Percentiles rank a stretch among this genome's conserved stretches.
Evolutionary conservation across 2,888 invertebrate species (phyloP).

Genomic region (Alcis repandata): DNA sequence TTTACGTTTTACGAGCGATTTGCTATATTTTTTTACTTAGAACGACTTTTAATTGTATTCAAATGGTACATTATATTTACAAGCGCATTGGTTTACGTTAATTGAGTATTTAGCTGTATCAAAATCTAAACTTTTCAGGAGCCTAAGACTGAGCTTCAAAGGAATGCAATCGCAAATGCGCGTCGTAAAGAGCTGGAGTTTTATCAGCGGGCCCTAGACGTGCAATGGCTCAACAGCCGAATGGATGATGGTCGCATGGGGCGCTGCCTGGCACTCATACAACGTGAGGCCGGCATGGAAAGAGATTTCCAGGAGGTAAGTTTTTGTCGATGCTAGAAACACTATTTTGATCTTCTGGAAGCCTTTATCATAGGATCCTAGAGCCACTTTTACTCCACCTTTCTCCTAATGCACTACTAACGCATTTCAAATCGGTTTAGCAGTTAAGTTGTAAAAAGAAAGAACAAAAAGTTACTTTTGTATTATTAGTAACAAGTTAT

Average conservation of each 20-base stretch:
- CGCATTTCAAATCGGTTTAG: too few relatives aligned
- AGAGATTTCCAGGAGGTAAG: slow-evolving; percentile 76
- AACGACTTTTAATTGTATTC: not conserved
- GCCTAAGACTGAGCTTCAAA: slow-evolving; percentile 70
- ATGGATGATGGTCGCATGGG: slow-evolving; percentile 81
- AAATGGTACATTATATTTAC: not conserved
- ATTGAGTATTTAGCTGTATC: not conserved
- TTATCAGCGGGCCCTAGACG: slow-evolving; percentile 71
- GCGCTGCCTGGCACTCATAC: slow-evolving; percentile 72
- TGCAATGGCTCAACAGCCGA: slow-evolving; percentile 77
- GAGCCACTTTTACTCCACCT: too few relatives aligned
- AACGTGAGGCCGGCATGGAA: slow-evolving; percentile 77
- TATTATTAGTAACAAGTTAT: not conserved
- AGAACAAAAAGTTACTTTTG: too few relatives aligned
- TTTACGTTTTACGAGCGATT: too few relatives aligned
- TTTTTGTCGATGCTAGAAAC: too few relatives aligned
- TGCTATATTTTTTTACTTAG: too few relatives aligned
- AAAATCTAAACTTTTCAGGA: slow-evolving; percentile 57
- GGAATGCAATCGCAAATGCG: slow-evolving; percentile 63
- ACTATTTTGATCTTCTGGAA: too few relatives aligned
- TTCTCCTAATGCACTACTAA: too few relatives aligned
- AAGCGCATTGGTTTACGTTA: not conserved
- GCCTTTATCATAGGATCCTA: too few relatives aligned
- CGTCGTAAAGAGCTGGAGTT: slow-evolving; percentile 67
- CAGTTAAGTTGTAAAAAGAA: too few relatives aligned